Conservation (phyloP, 1,140 invertebrate species). For the Drosophila nigrodunni region DNA sequence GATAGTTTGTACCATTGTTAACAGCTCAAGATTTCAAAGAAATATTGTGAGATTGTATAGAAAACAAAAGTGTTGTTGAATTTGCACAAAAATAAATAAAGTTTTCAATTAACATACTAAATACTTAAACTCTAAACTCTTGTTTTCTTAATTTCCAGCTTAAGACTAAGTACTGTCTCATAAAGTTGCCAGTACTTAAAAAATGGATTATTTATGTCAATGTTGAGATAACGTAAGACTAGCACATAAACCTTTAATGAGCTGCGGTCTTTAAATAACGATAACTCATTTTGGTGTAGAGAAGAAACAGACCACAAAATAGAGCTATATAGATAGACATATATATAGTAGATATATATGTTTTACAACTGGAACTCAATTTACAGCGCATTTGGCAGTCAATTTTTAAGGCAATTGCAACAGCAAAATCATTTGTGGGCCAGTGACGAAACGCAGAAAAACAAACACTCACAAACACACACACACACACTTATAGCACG, state of each 20-base stretch:
- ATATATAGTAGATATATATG: not conserved
- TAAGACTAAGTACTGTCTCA: not conserved
- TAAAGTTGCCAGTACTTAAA: not conserved
- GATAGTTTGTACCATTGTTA: too few species aligned
- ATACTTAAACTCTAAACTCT: not conserved
- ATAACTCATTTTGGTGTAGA: conserved; percentile 12
- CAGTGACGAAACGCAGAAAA: conserved; percentile 62
- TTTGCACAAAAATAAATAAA: too few species aligned
- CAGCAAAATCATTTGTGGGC: conserved; percentile 42
- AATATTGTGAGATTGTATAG: too few species aligned
- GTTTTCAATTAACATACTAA: too few species aligned
- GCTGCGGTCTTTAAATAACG: conserved; percentile 3
- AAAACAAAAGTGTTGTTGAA: too few species aligned
- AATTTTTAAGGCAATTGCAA: conserved; percentile 56
- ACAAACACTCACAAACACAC: conserved; percentile 2
- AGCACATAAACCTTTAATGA: conserved; percentile 11
- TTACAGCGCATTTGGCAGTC: conserved; percentile 35
- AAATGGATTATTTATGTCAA: conserved; percentile 9
- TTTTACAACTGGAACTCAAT: conserved; percentile 1
- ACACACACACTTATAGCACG: conserved; percentile 18
- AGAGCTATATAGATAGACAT: too few species aligned
- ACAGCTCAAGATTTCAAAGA: too few species aligned
- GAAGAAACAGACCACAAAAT: not conserved
- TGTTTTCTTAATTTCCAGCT: not conserved
- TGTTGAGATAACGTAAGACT: conserved; percentile 12